These are phyloP conservation scores for Rousettus madagascariensis DNA, from an alignment of 2,797 vertebrate genomes.

Conservation along the genomic window DNA sequence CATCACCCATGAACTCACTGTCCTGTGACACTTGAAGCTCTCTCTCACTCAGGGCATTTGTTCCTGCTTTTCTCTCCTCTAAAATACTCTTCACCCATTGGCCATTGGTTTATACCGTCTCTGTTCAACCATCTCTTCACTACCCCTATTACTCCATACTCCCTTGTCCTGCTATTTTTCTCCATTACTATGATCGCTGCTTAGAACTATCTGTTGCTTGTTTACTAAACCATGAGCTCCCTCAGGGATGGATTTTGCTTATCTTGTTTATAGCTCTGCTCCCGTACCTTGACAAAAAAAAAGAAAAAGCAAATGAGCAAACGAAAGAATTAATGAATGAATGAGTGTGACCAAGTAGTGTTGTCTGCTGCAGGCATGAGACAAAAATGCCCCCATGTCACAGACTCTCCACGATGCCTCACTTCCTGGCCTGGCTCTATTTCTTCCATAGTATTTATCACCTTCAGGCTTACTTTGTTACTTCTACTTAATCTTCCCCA, in stretches of 20 bases:
- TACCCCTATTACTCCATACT: too few relatives aligned
- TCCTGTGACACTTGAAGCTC: background rate
- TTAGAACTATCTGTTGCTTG: background rate
- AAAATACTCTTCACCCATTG: background rate
- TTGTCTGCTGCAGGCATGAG: background rate
- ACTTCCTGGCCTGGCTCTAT: background rate
- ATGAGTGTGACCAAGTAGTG: background rate
- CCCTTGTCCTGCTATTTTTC: background rate
- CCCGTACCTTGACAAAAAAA: background rate
- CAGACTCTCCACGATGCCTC: accelerated
- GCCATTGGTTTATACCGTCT: background rate
- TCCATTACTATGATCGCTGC: too few relatives aligned
- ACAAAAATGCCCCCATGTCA: background rate
- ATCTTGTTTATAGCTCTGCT: background rate
- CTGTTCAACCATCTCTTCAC: background rate
- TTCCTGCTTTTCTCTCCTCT: background rate
- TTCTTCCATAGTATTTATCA: background rate
- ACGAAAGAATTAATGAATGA: background rate
- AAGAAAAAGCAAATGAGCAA: background rate
- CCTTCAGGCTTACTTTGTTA: background rate
- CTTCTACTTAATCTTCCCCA: background rate
- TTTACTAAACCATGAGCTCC: background rate
- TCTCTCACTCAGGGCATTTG: background rate
- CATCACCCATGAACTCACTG: background rate
- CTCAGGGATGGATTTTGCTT: background rate